Base-by-base conservation (phyloP, 2,888 invertebrate species). In the Parnassius apollo region DNA sequence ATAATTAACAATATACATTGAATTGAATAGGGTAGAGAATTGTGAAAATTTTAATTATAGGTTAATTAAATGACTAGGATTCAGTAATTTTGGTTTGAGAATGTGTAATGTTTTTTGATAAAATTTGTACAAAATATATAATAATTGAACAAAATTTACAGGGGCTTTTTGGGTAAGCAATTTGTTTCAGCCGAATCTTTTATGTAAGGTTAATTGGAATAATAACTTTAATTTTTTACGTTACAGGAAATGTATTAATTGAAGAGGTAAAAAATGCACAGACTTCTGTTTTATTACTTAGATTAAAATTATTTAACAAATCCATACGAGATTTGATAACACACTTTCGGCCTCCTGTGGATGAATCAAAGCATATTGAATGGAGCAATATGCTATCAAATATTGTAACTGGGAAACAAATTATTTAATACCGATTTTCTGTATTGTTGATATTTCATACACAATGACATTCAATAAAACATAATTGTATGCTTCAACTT, bases 351-450 rank as follows among this genome's bases (percentile, higher is more conserved):
- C 88, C 92, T 2, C 89, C 90, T 42, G 83, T 88, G 22, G 78
- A 82, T 70, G 75, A 78, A 11, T 81, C 81, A 2, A 86, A 86
- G 69, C 76, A 80, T 60, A 76, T 88, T 12, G 81, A 85, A 73
- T 90, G 89, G 88, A 80, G 78, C n/a, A 80, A 80, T 70, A 69
- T 90, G 13, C 59, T 91, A n/a, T 85, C 89, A 22, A 91, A 88
- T 71, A 75, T 91, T 48, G 75, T 90, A 25, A 80, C 80, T 60
- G 91, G 91, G 49, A 90, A 91, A 69, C 88, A 88, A 76, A 85
- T 90, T 59, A 75, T 85, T 62, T 88, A 69, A 73, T 64, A 59
- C 42, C 49, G 68, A 12, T 65, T 58, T 2, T 46, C 12, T 35
- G 46, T 22, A 13, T 49, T 51, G 51, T 49, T 45, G 4, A 10